These are phyloP conservation scores for Anthoptus insignis DNA, from an alignment of 2,888 invertebrate genomes.

Conservation along the genomic window DNA sequence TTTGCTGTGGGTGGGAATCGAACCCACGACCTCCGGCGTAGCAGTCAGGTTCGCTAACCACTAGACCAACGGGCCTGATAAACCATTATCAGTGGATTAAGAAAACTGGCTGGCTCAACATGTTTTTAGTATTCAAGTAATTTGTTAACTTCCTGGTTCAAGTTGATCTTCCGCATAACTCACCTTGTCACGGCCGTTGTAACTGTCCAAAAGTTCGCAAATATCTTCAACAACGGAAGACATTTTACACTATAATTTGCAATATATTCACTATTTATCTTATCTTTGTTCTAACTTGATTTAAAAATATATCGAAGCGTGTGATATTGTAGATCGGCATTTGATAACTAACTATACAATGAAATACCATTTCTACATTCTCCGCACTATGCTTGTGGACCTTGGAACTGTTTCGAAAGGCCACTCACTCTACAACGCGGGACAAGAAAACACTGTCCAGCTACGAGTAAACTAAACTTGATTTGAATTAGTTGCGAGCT, in stretches of 20 bases:
- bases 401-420: constrained; percentile 64
- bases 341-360: constrained; percentile 59
- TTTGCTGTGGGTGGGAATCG: no score
- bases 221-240: constrained; percentile 83
- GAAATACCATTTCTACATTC: constrained; percentile 69
- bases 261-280: constrained; percentile 22
- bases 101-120: not conserved
- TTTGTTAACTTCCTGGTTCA: constrained; percentile 21
- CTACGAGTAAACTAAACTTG: not conserved
- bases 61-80: no score
- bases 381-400: constrained; percentile 56
- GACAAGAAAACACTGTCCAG: not conserved
- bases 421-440: constrained; percentile 40
- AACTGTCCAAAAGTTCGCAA: constrained; percentile 92
- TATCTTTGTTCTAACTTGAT: constrained; percentile 14
- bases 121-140: constrained; percentile 8
- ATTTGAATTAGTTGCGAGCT: not conserved
- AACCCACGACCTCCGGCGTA: no score
- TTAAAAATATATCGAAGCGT: constrained; percentile 48
- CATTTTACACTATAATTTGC: constrained; percentile 58
- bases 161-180: constrained; percentile 68
- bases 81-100: not conserved
- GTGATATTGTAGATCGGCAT: constrained; percentile 57
- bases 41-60: no score
- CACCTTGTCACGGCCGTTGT: constrained; percentile 96